These are phyloP conservation scores for Papilio glaucus DNA, from an alignment of 1,140 invertebrate species.

Conservation along the genomic window DNA sequence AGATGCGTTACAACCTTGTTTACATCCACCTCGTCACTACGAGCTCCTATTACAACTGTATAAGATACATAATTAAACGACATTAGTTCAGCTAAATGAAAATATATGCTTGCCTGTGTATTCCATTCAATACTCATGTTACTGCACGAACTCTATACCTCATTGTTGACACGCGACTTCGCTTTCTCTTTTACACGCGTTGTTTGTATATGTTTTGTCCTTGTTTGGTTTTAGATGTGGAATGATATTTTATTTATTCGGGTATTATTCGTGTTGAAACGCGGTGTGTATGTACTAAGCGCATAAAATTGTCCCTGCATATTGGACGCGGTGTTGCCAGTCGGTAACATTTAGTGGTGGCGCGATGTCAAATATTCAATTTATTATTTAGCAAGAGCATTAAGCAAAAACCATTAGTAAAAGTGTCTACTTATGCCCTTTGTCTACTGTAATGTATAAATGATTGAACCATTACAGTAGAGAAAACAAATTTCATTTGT, in stretches of 20 bases:
- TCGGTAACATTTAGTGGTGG: not conserved
- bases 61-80: conserved; percentile 46
- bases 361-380: not conserved
- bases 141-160: conserved; percentile 71
- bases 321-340: not conserved
- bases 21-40: conserved; percentile 13
- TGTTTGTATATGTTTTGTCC: conserved; percentile 11
- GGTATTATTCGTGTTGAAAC: conserved; percentile 20
- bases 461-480: not conserved
- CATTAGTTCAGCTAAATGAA: conserved; percentile 19
- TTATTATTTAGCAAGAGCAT: conserved; percentile 7
- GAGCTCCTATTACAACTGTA: conserved; percentile 40
- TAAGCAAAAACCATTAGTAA: conserved; percentile 15
- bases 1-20: conserved; percentile 48
- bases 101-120: conserved; percentile 51
- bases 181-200: conserved; percentile 49
- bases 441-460: too few relatives aligned
- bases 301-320: not conserved
- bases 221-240: conserved; percentile 20
- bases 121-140: conserved; percentile 76
- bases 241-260: conserved; percentile 29
- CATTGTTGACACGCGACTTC: conserved; percentile 72
- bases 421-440: not conserved
- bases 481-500: too few relatives aligned
- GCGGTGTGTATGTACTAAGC: not conserved